A percentile compares a stretch with the other conserved stretches of the same genome.
Evolutionary conservation across 2,113 vertebrate species (phyloP).

Genomic region (Picathartes gymnocephalus): DNA sequence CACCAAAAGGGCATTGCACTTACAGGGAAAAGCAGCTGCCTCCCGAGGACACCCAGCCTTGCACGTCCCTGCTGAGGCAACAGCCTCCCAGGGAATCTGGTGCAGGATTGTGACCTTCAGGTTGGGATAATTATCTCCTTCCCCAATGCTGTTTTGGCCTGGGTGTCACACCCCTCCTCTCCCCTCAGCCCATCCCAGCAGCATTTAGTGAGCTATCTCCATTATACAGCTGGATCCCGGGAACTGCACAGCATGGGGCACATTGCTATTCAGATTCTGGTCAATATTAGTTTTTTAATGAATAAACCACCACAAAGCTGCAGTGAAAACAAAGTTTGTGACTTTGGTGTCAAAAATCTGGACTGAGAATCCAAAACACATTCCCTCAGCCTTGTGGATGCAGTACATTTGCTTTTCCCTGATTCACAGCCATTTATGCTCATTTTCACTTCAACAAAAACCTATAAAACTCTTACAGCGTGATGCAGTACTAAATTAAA

Average conservation of each 20-base stretch:
- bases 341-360: neutral
- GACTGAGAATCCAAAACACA: neutral
- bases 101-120: neutral
- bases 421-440: constrained; percentile 17
- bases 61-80: neutral
- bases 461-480: constrained; percentile 46
- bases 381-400: neutral
- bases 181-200: neutral
- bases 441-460: constrained; percentile 11
- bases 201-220: neutral
- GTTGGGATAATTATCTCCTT: neutral
- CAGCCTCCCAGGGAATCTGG: neutral
- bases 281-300: neutral
- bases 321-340: neutral
- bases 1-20: neutral
- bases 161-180: neutral
- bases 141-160: neutral
- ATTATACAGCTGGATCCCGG: neutral
- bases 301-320: neutral
- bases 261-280: neutral
- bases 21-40: neutral
- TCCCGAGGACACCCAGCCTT: neutral
- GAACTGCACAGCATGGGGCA: neutral
- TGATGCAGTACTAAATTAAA: constrained; percentile 54
- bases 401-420: neutral